Evolutionary conservation across 2,797 vertebrate genomes (phyloP).

Genomic region (Eulemur rubriventer): DNA sequence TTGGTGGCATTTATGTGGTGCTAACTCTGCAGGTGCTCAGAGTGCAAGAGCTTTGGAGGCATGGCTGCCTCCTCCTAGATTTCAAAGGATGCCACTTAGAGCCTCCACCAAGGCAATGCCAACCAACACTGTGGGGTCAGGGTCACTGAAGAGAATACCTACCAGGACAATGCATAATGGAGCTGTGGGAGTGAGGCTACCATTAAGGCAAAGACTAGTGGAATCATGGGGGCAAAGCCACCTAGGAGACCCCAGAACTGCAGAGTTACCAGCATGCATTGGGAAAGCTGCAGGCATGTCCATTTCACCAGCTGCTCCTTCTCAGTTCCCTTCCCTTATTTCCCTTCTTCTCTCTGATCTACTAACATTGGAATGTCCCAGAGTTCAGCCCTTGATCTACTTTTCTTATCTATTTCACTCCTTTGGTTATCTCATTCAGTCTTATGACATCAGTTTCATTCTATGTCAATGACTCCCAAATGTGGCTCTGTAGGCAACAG

Average conservation of each 20-base stretch:
- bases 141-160: too few species aligned
- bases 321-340: too few species aligned
- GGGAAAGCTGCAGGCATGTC: background rate
- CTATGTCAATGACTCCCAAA: background rate
- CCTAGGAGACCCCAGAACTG: background rate
- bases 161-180: background rate
- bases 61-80: background rate
- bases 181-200: background rate
- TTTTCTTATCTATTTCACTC: background rate
- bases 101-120: background rate
- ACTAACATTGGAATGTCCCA: background rate
- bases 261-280: background rate
- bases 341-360: background rate
- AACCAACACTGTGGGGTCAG: too few species aligned
- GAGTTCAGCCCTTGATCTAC: background rate
- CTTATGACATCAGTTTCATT: background rate
- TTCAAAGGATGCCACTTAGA: background rate
- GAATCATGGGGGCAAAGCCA: background rate
- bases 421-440: background rate
- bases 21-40: background rate
- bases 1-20: background rate
- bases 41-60: background rate
- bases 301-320: too few species aligned
- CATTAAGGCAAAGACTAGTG: background rate
- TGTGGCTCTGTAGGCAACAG: background rate